Base-by-base conservation (phyloP, 2,113 vertebrate genomes). In the Litocranius walleri region DNA sequence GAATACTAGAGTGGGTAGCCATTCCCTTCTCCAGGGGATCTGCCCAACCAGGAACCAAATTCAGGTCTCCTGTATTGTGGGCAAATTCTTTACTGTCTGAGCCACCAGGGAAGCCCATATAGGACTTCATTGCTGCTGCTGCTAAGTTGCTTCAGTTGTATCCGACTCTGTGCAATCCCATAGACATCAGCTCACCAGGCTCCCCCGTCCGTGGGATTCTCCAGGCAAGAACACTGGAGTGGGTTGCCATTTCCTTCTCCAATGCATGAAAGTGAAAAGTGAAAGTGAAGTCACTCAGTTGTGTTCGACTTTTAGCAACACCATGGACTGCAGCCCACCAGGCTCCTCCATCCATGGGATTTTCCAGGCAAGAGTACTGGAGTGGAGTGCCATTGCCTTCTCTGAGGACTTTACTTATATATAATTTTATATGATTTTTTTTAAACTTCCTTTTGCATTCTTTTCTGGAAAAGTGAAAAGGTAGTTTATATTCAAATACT, bases 391-490 rank as follows among this genome's bases (percentile, higher is more conserved):
- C 30, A 33, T 16, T 33, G 29, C 61, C 61, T 62, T 62, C 30
- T 64, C 30, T 1, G 3, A 57, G 43, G 16, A 64, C 91, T 96
- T 95, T 90, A 92, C 36, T 87, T 96, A 71, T 29, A 92, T 82
- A 50, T 78, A 45, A 25, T 88, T 95, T 84, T 21, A 61, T 90
- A 82, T 48, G 19, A 56, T 91, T 36, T 88, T 86, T 95, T 36
- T 30, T 71, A n/a, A 92, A 84, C 91, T 95, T 89, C 9, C 16
- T 90, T 50, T 90, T 91, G 14, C 25, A 78, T 67, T 78, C 13
- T 94, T 59, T 77, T 95, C 94, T 64, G 40, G 59, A 96, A 92
- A 90, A 86, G n/a, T 61, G 45, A 83, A 96, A 90, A 15, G 1
- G 5, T 64, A 54, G 40, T 89, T 93, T 91, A 50, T 90, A 93